Evolutionary conservation across 2,888 invertebrate species (phyloP), one percentile per base, ranked within the genome.

Genomic region (Orchesellides sinensis): DNA sequence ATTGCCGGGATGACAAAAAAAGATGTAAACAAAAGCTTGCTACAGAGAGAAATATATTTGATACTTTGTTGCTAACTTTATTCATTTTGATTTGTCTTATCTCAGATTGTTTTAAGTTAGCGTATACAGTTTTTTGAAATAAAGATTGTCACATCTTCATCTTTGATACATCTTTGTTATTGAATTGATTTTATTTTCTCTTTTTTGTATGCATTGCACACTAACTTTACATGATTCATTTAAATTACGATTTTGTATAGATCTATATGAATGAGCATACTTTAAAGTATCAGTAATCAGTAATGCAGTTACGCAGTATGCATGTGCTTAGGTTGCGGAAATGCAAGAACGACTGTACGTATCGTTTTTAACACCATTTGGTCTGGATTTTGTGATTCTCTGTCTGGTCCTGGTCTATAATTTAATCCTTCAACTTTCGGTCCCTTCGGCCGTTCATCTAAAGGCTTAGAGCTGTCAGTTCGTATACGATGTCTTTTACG

Each of bases 21-120:
- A 10, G 0, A 40, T n/a, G n/a, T 23, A 35, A 40, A 10, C 40
- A 14, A 40, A 10, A 40, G 2, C n/a, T 40, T 8, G n/a, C 2
- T 40, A n/a, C 8, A 47, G 4, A 10, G n/a, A n/a, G n/a, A 47
- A 47, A 47, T 10, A 47, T 6, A n/a, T 10, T 47, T n/a, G n/a
- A n/a, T 10, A n/a, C 3, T 47, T 4, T 4, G n/a, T n/a, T 10
- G 17, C n/a, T 47, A 47, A 47, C 3, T 10, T 10, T 47, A 17
- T n/a, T 49, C 6, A 17, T 66, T 45, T 72, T 19, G 45, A 3
- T 27, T 61, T 61, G 29, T 85, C 73, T 47, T 87, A 92, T 77
- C 82, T 59, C 68, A 59, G 75, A 54, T 25, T 66, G 61, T 61
- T 66, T 77, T 77, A 68, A 78, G 63, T 78, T 83, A 74, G 79